Conservation (phyloP, 1,140 invertebrate genomes). For the Aricia agestis region DNA sequence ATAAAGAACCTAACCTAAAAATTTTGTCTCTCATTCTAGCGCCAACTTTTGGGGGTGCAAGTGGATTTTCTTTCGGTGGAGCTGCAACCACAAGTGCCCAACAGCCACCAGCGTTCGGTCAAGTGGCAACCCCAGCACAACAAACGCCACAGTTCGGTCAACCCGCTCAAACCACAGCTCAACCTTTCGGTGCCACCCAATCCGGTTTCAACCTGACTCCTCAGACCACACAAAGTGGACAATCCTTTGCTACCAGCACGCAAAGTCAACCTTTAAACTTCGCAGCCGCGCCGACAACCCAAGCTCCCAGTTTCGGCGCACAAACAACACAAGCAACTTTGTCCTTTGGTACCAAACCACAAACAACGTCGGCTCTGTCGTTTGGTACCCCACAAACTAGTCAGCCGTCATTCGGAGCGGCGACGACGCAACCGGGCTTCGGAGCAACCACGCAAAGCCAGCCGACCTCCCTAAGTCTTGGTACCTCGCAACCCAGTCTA, state of each 20-base stretch:
- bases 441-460: conserved; percentile 26
- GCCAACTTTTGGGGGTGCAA: neutral
- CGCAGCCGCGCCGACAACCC: neutral
- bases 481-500: conserved; percentile 26
- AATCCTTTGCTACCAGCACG: neutral
- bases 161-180: neutral
- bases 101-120: conserved; percentile 14
- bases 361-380: conserved; percentile 1
- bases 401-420: neutral
- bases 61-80: neutral
- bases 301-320: neutral
- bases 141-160: neutral
- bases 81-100: neutral
- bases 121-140: conserved; percentile 7
- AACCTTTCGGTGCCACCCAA: neutral
- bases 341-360: conserved; percentile 18
- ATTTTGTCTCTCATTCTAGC: conserved; percentile 14
- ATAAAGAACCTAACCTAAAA: no score
- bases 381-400: conserved; percentile 22
- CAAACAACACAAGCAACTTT: conserved; percentile 1
- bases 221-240: neutral
- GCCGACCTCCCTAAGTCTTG: conserved; percentile 31
- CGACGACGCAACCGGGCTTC: conserved; percentile 25
- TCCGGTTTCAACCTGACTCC: neutral
- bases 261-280: conserved; percentile 19